A percentile compares a stretch with the other conserved stretches of the same genome.
Conservation (phyloP, 2,797 vertebrate genomes). For the Esox lucius region DNA sequence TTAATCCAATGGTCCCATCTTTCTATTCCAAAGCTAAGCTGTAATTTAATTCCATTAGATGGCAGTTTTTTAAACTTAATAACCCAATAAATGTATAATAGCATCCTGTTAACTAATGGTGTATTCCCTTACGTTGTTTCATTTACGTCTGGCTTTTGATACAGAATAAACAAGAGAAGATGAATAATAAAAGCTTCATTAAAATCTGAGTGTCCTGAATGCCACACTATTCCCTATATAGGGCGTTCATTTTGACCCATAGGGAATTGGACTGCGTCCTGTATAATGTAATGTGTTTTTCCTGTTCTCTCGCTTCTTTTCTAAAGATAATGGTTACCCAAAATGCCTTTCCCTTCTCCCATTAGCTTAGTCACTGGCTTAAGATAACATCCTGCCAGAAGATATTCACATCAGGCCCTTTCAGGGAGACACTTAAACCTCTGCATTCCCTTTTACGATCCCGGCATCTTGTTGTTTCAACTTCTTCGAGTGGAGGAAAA, state of each 20-base stretch:
- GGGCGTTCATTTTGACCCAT: slow-evolving; percentile 2
- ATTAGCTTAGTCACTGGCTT: slow-evolving; percentile 24
- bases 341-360: neutral
- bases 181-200: neutral
- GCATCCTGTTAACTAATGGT: slow-evolving; percentile 37
- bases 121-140: slow-evolving; percentile 17
- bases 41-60: neutral
- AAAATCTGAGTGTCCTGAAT: neutral
- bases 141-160: slow-evolving; percentile 37
- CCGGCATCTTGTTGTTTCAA: slow-evolving; percentile 36
- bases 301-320: neutral
- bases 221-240: slow-evolving; percentile 6
- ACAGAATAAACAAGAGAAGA: slow-evolving; percentile 32
- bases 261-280: neutral
- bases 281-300: neutral
- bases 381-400: slow-evolving; percentile 32
- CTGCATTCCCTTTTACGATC: slow-evolving; percentile 28
- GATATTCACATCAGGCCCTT: slow-evolving; percentile 29
- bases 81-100: slow-evolving; percentile 12
- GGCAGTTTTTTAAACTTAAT: slow-evolving; percentile 22
- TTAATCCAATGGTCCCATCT: neutral
- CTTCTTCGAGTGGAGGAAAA: slow-evolving; percentile 29
- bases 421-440: slow-evolving; percentile 48
- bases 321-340: neutral
- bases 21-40: slow-evolving; percentile 10